phyloP scores from a whole-genome alignment of 2,113 vertebrate species.

The Atlantisia rogersi region DNA sequence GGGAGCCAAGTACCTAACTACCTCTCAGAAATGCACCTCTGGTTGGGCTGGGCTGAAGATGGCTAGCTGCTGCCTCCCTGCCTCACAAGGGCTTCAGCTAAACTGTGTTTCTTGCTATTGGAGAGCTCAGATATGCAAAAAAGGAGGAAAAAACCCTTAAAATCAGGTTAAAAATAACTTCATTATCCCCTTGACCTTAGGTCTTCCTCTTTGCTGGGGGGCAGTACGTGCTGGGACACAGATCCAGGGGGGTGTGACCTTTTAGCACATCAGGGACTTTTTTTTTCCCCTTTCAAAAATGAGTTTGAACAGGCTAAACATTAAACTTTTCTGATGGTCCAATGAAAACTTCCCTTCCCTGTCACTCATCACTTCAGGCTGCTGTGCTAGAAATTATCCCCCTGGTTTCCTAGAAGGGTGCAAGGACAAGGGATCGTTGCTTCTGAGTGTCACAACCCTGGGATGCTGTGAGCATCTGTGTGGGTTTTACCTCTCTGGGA shows the following conservation, averaged over 20 bases:
- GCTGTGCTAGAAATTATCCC: neutral
- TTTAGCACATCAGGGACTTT: neutral
- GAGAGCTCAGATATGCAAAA: neutral
- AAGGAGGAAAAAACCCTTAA: neutral
- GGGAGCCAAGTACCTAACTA: neutral
- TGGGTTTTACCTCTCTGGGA: neutral
- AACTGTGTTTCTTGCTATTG: neutral
- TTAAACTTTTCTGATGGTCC: neutral
- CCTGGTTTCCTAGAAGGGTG: neutral
- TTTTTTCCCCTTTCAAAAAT: neutral
- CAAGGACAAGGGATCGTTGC: neutral
- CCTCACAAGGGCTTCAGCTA: neutral
- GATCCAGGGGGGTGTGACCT: neutral
- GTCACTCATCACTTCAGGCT: neutral
- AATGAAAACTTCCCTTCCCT: neutral
- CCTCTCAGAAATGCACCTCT: neutral
- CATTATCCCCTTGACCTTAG: neutral
- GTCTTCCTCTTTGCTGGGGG: neutral
- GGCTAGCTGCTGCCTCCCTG: too few species aligned
- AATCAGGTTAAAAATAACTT: neutral
- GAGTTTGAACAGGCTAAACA: neutral
- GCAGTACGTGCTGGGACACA: neutral
- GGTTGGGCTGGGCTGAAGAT: too few species aligned
- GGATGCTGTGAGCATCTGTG: neutral
- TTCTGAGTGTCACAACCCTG: accelerated